Percentiles rank a stretch among this genome's conserved stretches.
Conservation (phyloP, 2,797 vertebrate species). For the Holocentrus rufus region DNA sequence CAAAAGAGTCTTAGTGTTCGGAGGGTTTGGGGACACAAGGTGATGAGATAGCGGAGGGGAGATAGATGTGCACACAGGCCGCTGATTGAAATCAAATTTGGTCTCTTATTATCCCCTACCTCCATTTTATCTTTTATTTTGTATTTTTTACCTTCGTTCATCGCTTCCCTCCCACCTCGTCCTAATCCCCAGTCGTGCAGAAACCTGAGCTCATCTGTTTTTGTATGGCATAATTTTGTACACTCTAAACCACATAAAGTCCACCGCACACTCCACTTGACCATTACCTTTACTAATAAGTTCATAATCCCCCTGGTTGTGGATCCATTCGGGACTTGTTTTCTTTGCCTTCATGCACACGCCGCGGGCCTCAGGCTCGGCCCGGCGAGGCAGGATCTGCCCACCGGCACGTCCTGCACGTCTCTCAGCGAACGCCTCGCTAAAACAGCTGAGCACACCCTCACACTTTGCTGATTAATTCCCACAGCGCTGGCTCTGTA, state of each 20-base stretch:
- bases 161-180: slow-evolving; percentile 39
- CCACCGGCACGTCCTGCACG: slow-evolving; percentile 24
- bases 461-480: slow-evolving; percentile 34
- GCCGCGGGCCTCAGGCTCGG: slow-evolving; percentile 25
- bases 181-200: slow-evolving; percentile 11
- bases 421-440: background rate
- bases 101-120: slow-evolving; percentile 57
- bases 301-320: background rate
- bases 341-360: background rate
- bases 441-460: background rate
- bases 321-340: background rate
- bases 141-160: slow-evolving; percentile 47
- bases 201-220: slow-evolving; percentile 41
- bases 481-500: slow-evolving; percentile 38
- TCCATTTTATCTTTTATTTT: slow-evolving; percentile 40
- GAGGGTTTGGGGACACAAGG: slow-evolving; percentile 31
- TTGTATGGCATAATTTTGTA: slow-evolving; percentile 19
- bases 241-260: slow-evolving; percentile 11
- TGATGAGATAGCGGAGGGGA: slow-evolving; percentile 40
- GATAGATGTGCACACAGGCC: slow-evolving; percentile 54
- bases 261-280: background rate
- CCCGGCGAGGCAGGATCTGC: slow-evolving; percentile 13
- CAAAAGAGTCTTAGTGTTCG: background rate
- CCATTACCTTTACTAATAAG: slow-evolving; percentile 39
- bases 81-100: slow-evolving; percentile 83